A percentile compares a stretch with the other conserved stretches of the same genome.
These are phyloP conservation scores for Xenus cinereus DNA, from an alignment of 2,113 vertebrate genomes.

Conservation along the genomic window DNA sequence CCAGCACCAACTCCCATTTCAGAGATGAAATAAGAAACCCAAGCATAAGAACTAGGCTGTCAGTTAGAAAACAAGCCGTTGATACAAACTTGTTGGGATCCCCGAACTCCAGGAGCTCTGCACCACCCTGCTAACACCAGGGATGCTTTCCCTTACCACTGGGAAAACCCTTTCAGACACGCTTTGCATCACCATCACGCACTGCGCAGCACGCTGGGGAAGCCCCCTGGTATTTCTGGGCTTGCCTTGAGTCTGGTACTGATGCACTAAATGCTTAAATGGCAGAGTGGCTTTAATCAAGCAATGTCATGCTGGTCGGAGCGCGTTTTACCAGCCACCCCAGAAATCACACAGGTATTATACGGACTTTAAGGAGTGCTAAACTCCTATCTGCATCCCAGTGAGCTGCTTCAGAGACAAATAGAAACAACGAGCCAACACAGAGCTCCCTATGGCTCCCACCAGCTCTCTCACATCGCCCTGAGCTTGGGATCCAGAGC, in stretches of 20 bases:
- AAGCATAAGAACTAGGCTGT: background rate
- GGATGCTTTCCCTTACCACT: background rate
- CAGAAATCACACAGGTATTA: background rate
- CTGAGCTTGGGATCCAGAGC: background rate
- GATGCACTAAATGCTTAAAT: background rate
- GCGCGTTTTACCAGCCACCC: background rate
- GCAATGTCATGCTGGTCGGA: background rate
- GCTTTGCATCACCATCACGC: no score
- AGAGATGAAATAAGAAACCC: background rate
- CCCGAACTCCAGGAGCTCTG: background rate
- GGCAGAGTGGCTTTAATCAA: background rate
- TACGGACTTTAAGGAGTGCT: background rate
- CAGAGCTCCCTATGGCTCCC: background rate
- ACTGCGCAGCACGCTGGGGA: background rate
- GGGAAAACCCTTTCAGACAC: background rate
- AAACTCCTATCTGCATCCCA: background rate
- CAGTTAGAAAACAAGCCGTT: fast-evolving
- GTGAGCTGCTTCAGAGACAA: background rate
- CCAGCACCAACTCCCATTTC: background rate
- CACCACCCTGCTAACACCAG: background rate
- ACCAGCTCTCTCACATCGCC: no score
- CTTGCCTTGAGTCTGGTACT: background rate
- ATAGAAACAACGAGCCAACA: background rate
- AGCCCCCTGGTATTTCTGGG: background rate
- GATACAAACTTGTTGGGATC: fast-evolving